Evolutionary conservation across 2,797 vertebrate species (phyloP), one percentile per base, ranked within the genome.

Genomic region (Jordanella pulchra): DNA sequence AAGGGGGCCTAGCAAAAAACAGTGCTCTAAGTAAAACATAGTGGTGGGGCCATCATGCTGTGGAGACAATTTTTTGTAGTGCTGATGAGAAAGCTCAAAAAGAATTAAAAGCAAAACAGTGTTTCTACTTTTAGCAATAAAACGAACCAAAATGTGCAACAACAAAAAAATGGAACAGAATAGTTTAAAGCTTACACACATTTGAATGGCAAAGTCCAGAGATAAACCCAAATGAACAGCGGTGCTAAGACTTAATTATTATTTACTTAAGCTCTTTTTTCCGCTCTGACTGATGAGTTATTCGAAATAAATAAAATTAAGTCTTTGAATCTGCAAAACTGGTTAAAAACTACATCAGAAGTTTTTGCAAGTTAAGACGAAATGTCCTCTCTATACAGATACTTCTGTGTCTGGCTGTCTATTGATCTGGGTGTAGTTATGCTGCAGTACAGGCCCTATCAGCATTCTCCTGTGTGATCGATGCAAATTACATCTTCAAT

Each of bases 401-500:
- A 5, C 32, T 2, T 39, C 28, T 1, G 17, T 6, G 21, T 12
- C 58, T 5, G 18, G 4, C 18, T 4, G 64, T 28, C 9, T 11
- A 30, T 30, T 1, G 30, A 55, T 53, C 21, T 30, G 44, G 42
- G 28, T 65, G 39, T 5, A 12, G 63, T 27, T 25, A 28, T 72
- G 48, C 55, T 44, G 25, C 65, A 55, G 63, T 63, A 47, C 14
- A 39, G 23, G 53, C 58, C 21, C 60, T 12, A 53, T 82, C 76
- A 71, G 68, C 78, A 61, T 75, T 78, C 73, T 75, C 65, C 45
- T 6, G 44, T 15, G 12, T 11, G 65, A 77, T 82, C 76, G 50
- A 81, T 86, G 79, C 67, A 77, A 76, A 85, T 82, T 17, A 61
- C 69, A 68, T 79, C 63, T 74, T 32, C 58, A 25, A 72, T 73